These are phyloP conservation scores for Prenolepis imparis DNA, from an alignment of 2,888 invertebrate genomes.

Conservation along the genomic window DNA sequence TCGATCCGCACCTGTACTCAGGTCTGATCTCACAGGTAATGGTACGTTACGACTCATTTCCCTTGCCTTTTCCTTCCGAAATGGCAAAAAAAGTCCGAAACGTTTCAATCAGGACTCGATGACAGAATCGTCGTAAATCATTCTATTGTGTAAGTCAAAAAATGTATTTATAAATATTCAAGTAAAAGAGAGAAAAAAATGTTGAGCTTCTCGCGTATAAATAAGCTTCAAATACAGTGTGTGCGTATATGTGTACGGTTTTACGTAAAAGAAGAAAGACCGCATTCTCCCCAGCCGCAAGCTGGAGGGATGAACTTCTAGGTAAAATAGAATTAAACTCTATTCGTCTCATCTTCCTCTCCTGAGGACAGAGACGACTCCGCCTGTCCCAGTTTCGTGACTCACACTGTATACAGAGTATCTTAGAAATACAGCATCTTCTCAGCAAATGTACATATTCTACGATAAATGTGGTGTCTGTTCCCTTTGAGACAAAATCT, in stretches of 20 bases:
- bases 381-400: slow-evolving; percentile 35
- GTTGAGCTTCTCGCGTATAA: not conserved
- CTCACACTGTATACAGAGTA: slow-evolving; percentile 12
- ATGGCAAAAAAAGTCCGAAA: not conserved
- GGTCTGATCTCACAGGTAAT: not conserved
- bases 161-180: not conserved
- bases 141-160: not conserved
- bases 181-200: not conserved
- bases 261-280: slow-evolving; percentile 32
- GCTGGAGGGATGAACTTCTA: slow-evolving; percentile 15
- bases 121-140: not conserved
- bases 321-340: slow-evolving; percentile 44
- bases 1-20: not conserved
- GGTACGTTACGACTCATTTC: not conserved
- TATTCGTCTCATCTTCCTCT: slow-evolving; percentile 6
- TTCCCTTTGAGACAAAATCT: not conserved
- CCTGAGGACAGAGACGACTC: not conserved
- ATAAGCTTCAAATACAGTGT: not conserved
- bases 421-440: not conserved
- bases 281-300: slow-evolving; percentile 23
- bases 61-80: not conserved
- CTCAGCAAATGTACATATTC: not conserved
- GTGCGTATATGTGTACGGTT: slow-evolving; percentile 18
- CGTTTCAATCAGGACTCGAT: not conserved
- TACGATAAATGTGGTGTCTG: not conserved